phyloP scores from a whole-genome alignment of 1,140 invertebrate genomes.

The Hypothenemus hampei region DNA sequence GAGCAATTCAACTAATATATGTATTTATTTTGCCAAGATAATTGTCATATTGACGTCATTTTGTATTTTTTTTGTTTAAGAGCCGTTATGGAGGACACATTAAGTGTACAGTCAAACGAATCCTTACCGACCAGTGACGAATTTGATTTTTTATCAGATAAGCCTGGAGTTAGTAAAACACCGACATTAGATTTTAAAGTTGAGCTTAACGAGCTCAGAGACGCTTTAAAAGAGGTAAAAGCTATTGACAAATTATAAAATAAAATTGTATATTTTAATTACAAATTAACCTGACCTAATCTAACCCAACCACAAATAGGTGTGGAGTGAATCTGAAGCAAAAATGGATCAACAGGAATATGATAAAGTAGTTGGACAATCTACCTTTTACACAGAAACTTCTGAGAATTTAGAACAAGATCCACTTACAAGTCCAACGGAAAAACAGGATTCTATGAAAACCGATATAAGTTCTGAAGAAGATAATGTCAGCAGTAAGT shows the following conservation, averaged over 20 bases:
- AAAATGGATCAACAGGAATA: slow-evolving; percentile 34
- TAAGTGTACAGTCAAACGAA: slow-evolving; percentile 74
- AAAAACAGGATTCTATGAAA: slow-evolving; percentile 73
- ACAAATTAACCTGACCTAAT: no score
- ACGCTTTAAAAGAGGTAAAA: slow-evolving; percentile 61
- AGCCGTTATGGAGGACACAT: slow-evolving; percentile 66
- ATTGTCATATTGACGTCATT: no score
- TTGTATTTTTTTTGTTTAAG: slow-evolving; percentile 8
- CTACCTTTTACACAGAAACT: slow-evolving; percentile 48
- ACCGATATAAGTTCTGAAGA: slow-evolving; percentile 51
- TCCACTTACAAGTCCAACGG: slow-evolving; percentile 50
- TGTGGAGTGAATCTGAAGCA: no score
- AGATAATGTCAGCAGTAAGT: slow-evolving; percentile 50
- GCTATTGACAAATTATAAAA: no score
- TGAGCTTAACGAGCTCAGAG: slow-evolving; percentile 67
- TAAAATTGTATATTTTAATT: no score
- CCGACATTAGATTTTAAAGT: slow-evolving; percentile 73
- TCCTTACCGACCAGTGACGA: slow-evolving; percentile 78
- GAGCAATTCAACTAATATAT: no score
- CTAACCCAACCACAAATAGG: no score
- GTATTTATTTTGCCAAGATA: no score
- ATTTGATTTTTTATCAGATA: slow-evolving; percentile 70
- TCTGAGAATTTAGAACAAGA: slow-evolving; percentile 42
- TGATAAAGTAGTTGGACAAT: slow-evolving; percentile 44
- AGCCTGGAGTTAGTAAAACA: slow-evolving; percentile 52